A percentile compares a stretch with the other conserved stretches of the same genome.
phyloP scores from a whole-genome alignment of 2,797 vertebrate species.

The Cyprinella venusta region DNA sequence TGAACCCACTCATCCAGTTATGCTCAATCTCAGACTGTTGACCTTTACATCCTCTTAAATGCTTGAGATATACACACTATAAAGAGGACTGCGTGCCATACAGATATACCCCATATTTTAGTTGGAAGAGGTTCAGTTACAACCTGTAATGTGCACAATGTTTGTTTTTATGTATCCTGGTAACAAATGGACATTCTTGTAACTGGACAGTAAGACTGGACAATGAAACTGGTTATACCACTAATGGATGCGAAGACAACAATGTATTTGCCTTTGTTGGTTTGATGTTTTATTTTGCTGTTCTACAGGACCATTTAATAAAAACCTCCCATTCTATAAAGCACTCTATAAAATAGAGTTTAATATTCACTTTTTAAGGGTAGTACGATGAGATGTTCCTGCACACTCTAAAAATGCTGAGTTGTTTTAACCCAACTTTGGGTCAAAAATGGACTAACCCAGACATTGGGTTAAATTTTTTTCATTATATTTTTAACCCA shows the following conservation, averaged over 20 bases:
- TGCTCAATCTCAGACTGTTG: background rate
- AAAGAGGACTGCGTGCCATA: background rate
- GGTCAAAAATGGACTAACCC: too few species aligned
- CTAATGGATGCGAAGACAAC: background rate
- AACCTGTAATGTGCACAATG: background rate
- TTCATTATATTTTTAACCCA: too few species aligned
- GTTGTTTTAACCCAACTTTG: too few species aligned
- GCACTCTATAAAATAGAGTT: background rate
- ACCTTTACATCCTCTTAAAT: background rate
- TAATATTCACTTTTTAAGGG: background rate
- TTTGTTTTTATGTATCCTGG: background rate
- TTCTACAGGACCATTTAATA: background rate
- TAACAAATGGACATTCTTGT: background rate
- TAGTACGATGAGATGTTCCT: background rate
- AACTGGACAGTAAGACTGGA: background rate
- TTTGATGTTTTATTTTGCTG: background rate
- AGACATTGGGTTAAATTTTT: too few species aligned
- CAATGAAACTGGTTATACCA: background rate
- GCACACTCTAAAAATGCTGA: too few species aligned
- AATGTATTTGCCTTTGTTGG: background rate
- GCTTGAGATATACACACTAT: background rate
- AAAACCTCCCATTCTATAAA: background rate
- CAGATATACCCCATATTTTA: background rate
- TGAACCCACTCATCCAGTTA: background rate
- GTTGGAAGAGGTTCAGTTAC: background rate